Evolutionary conservation across 2,797 vertebrate species (phyloP).

Genomic region (Danio jaintianensis): DNA sequence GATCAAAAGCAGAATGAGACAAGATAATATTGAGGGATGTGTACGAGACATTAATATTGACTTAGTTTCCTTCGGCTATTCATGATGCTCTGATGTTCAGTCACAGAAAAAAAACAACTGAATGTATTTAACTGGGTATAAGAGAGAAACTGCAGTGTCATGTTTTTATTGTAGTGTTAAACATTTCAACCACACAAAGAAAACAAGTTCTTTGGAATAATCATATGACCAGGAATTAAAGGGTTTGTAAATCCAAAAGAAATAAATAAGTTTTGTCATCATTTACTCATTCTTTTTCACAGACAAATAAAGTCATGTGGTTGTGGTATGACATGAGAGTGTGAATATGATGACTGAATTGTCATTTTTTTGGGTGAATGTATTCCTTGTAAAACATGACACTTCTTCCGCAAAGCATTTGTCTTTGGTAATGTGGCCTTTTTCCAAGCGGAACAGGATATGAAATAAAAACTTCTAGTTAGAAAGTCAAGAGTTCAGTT

Average conservation of each 20-base stretch:
- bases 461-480: no score
- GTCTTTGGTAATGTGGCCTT: neutral
- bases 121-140: neutral
- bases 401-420: neutral
- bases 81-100: neutral
- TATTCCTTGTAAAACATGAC: neutral
- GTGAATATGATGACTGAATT: neutral
- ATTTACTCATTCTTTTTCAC: neutral
- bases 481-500: no score
- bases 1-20: constrained; percentile 29
- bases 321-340: neutral
- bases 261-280: neutral
- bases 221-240: constrained; percentile 4
- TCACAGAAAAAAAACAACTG: neutral
- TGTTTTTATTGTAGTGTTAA: neutral
- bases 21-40: neutral
- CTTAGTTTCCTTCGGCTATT: neutral
- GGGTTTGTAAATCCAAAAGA: neutral
- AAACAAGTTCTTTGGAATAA: neutral
- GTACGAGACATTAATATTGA: neutral
- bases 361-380: neutral
- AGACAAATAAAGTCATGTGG: neutral
- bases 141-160: neutral
- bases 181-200: neutral
- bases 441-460: neutral